These are phyloP conservation scores for Drosophila nr. fundita DNA, from an alignment of 2,888 invertebrate species.

Conservation along the genomic window DNA sequence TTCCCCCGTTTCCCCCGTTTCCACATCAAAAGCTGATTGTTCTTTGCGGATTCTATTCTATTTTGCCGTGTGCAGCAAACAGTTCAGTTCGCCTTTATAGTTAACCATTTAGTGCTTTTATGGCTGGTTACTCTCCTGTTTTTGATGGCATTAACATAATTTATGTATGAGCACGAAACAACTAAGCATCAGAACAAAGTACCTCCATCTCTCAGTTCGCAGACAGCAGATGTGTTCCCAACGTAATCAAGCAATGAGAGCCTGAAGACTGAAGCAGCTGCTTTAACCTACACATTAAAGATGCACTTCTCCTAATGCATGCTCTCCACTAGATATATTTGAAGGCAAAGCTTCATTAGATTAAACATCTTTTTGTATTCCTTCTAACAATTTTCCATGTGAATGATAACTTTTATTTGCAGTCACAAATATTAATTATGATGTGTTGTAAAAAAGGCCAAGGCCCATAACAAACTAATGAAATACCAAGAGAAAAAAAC, in stretches of 20 bases:
- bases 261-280: slow-evolving; percentile 18
- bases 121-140: slow-evolving; percentile 70
- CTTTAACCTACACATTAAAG: slow-evolving; percentile 17
- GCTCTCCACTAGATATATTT: neutral
- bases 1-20: too few species aligned
- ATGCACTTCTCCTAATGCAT: neutral
- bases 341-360: neutral
- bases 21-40: slow-evolving; percentile 43
- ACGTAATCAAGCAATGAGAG: slow-evolving; percentile 65
- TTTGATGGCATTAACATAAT: slow-evolving; percentile 78
- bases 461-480: slow-evolving; percentile 16
- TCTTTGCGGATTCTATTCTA: slow-evolving; percentile 42
- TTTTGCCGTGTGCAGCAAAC: slow-evolving; percentile 34
- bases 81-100: slow-evolving; percentile 53
- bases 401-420: neutral
- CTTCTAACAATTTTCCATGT: neutral
- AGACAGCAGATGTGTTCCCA: slow-evolving; percentile 14
- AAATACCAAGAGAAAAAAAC: slow-evolving; percentile 14
- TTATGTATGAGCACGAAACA: slow-evolving; percentile 77
- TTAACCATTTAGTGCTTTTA: slow-evolving; percentile 73
- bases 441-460: slow-evolving; percentile 3
- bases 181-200: slow-evolving; percentile 63
- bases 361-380: neutral
- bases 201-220: slow-evolving; percentile 18
- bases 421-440: slow-evolving; percentile 36